Evolutionary conservation across 2,888 invertebrate species (phyloP).

Genomic region (Morinoia aosen): DNA sequence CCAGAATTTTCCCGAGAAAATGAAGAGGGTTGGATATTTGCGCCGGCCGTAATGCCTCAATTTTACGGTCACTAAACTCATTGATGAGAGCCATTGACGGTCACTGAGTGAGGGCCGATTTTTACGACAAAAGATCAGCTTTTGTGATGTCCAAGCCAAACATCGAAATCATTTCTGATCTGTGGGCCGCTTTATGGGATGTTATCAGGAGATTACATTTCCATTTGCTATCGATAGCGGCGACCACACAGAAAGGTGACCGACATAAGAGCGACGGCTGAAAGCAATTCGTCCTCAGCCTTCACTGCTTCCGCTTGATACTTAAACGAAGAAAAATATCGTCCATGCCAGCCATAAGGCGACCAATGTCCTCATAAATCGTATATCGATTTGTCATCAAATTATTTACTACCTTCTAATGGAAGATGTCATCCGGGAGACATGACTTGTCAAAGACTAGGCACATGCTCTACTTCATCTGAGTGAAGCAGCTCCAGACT

Average conservation of each 20-base stretch:
- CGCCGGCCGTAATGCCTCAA: neutral
- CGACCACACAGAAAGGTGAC: neutral
- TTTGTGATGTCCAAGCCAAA: neutral
- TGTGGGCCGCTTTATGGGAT: neutral
- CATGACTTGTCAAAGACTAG: neutral
- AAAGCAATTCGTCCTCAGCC: neutral
- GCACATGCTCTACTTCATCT: neutral
- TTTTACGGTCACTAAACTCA: slow-evolving; percentile 51
- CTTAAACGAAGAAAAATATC: neutral
- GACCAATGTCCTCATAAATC: neutral
- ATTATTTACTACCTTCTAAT: neutral
- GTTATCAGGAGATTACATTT: neutral
- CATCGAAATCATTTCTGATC: slow-evolving; percentile 34
- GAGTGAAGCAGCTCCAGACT: neutral
- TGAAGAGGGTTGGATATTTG: slow-evolving; percentile 2
- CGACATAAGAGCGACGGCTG: neutral
- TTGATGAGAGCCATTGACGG: slow-evolving; percentile 28
- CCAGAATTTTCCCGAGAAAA: neutral
- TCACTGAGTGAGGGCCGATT: neutral
- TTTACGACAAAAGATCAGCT: slow-evolving; percentile 34
- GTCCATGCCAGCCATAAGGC: neutral
- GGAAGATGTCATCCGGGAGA: neutral
- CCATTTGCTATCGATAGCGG: neutral
- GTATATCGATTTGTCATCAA: neutral
- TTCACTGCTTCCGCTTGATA: neutral